A percentile compares a stretch with the other conserved stretches of the same genome.
Evolutionary conservation across 2,797 vertebrate species (phyloP).

Genomic region (Labroides dimidiatus): DNA sequence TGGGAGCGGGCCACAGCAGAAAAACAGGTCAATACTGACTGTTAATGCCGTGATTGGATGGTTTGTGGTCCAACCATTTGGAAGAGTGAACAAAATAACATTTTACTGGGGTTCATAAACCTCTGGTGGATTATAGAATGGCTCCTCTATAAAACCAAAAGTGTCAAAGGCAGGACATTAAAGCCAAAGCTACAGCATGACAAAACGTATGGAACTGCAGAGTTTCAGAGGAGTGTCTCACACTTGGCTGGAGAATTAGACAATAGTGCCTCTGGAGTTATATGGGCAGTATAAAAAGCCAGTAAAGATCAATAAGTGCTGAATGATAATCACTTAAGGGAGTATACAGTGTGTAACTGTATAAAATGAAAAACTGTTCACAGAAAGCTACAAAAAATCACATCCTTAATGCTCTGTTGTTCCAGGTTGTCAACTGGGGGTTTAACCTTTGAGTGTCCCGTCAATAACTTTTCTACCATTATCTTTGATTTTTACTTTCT

Average conservation of each 20-base stretch:
- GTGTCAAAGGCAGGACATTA: constrained; percentile 79
- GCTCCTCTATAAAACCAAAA: constrained; percentile 77
- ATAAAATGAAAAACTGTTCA: constrained; percentile 13
- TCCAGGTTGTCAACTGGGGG: not conserved
- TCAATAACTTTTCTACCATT: too few species aligned
- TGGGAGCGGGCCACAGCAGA: constrained; percentile 71
- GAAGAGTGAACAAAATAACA: constrained; percentile 80
- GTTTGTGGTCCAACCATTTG: constrained; percentile 82
- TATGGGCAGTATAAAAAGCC: constrained; percentile 44
- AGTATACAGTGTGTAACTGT: constrained; percentile 11
- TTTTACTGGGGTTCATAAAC: constrained; percentile 85
- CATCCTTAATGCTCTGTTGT: too few species aligned
- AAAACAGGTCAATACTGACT: constrained; percentile 82
- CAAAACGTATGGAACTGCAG: constrained; percentile 49
- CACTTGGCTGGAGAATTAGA: constrained; percentile 32
- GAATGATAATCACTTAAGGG: constrained; percentile 45
- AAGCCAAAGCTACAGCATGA: constrained; percentile 61
- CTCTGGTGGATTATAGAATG: constrained; percentile 76
- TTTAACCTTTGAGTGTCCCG: not conserved
- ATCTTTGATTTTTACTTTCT: too few species aligned
- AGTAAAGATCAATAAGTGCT: constrained; percentile 44
- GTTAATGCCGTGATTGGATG: constrained; percentile 79
- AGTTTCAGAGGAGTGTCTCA: constrained; percentile 29
- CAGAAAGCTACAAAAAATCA: constrained; percentile 11
- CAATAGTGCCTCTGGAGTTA: constrained; percentile 28